Conservation (phyloP, 2,888 invertebrate species). For the Lepidochrysops patricia region DNA sequence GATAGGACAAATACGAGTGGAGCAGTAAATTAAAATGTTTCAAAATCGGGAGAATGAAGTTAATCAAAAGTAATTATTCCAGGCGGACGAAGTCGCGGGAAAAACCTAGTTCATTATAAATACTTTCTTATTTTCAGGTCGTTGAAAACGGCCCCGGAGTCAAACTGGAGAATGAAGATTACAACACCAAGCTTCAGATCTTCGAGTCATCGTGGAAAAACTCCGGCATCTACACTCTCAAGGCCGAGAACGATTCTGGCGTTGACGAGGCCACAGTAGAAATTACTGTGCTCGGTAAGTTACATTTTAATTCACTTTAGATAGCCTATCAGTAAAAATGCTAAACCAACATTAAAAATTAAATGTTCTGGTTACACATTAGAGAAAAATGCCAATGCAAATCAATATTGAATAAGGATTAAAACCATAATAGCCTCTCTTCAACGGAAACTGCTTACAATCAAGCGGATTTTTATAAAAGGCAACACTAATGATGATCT, state of each 20-base stretch:
- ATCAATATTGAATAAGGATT: no score
- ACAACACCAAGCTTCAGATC: slow-evolving; percentile 89
- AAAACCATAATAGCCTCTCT: no score
- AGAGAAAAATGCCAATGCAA: no score
- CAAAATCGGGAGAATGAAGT: no score
- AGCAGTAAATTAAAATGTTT: no score
- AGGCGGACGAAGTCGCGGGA: no score
- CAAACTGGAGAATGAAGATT: slow-evolving; percentile 92
- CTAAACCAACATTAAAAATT: no score
- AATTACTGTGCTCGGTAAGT: slow-evolving; percentile 84
- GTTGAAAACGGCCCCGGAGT: slow-evolving; percentile 79
- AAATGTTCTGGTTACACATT: no score
- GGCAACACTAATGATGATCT: background rate
- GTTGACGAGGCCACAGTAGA: slow-evolving; percentile 95
- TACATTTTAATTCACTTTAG: background rate
- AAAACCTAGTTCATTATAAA: no score
- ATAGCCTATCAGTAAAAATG: background rate
- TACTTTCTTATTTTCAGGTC: slow-evolving; percentile 56
- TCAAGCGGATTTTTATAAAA: background rate
- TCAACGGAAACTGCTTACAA: no score
- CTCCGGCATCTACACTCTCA: slow-evolving; percentile 92
- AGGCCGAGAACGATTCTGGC: slow-evolving; percentile 94
- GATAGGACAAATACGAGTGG: no score
- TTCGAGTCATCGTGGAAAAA: slow-evolving; percentile 87
- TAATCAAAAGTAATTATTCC: no score